Evolutionary conservation across 2,888 invertebrate species (phyloP).

Genomic region (Charanyca ferruginea): DNA sequence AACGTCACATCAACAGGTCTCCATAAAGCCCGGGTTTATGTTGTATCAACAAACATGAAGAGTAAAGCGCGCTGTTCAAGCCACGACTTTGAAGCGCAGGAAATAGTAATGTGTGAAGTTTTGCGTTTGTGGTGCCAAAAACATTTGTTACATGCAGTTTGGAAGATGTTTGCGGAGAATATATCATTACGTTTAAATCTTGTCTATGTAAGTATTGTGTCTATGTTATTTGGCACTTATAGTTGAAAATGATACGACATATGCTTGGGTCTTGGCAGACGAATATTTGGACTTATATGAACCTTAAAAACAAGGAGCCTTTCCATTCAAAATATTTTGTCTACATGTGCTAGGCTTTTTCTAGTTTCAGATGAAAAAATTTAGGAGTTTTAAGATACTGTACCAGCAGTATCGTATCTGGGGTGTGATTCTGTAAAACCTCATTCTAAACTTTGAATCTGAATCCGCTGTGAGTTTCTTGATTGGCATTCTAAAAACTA

Average conservation of each 20-base stretch:
- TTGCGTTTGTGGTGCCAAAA: slow-evolving; percentile 41
- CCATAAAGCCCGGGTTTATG: slow-evolving; percentile 62
- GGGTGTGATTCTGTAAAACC: no score
- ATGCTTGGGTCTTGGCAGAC: slow-evolving; percentile 7
- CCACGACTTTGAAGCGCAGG: slow-evolving; percentile 40
- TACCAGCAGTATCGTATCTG: no score
- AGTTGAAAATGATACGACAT: slow-evolving; percentile 5
- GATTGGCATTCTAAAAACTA: no score
- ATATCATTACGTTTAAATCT: slow-evolving; percentile 21
- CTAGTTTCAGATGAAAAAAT: no score
- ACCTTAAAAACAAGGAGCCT: background rate
- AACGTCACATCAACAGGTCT: slow-evolving; percentile 72
- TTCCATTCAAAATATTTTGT: background rate
- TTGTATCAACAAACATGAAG: slow-evolving; percentile 54
- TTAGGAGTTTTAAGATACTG: no score
- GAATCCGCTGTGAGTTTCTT: no score
- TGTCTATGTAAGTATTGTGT: slow-evolving; percentile 2
- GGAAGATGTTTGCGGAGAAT: slow-evolving; percentile 21
- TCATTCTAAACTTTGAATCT: no score
- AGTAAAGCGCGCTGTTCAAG: slow-evolving; percentile 55
- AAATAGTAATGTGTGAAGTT: slow-evolving; percentile 48
- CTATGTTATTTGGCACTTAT: slow-evolving; percentile 29
- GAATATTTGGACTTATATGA: background rate
- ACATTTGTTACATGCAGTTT: slow-evolving; percentile 36
- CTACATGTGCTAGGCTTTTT: no score